Evolutionary conservation across 2,113 vertebrate genomes (phyloP).

Genomic region (Hippoglossus stenolepis): DNA sequence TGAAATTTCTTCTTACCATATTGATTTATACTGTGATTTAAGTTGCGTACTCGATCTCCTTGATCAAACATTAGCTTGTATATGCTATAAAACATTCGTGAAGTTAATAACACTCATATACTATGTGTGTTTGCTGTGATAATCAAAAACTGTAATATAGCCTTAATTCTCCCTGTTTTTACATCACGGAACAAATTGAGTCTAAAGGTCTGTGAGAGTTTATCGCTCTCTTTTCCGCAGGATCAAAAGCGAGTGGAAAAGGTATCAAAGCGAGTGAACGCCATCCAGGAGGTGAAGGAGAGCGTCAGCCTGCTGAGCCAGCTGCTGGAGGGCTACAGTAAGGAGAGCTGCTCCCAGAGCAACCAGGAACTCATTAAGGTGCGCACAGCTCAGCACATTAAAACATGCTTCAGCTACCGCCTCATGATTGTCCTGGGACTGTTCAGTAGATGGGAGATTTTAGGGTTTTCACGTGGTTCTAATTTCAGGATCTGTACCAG

Average conservation of each 20-base stretch:
- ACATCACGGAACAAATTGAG: background rate
- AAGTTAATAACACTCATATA: background rate
- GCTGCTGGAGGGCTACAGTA: slow-evolving; percentile 91
- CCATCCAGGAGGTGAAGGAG: slow-evolving; percentile 97
- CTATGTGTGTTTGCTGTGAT: background rate
- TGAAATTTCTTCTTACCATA: too few relatives aligned
- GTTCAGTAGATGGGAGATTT: background rate
- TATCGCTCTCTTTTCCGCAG: slow-evolving; percentile 55
- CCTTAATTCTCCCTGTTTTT: background rate
- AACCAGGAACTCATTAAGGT: slow-evolving; percentile 97
- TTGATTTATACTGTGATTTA: background rate
- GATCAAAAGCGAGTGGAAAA: slow-evolving; percentile 98
- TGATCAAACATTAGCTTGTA: background rate
- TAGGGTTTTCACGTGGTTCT: slow-evolving; percentile 20
- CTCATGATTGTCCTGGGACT: background rate
- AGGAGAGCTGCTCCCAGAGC: slow-evolving; percentile 84
- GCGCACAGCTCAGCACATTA: slow-evolving; percentile 28
- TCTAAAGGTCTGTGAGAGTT: background rate
- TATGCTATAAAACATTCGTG: background rate
- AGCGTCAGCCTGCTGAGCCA: slow-evolving; percentile 93
- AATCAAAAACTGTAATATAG: background rate
- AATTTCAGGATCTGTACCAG: slow-evolving; percentile 91
- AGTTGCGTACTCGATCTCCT: background rate
- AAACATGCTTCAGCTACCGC: background rate
- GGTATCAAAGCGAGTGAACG: slow-evolving; percentile 94